Evolutionary conservation across 2,113 vertebrate species (phyloP).

Genomic region (Dasypus novemcinctus): DNA sequence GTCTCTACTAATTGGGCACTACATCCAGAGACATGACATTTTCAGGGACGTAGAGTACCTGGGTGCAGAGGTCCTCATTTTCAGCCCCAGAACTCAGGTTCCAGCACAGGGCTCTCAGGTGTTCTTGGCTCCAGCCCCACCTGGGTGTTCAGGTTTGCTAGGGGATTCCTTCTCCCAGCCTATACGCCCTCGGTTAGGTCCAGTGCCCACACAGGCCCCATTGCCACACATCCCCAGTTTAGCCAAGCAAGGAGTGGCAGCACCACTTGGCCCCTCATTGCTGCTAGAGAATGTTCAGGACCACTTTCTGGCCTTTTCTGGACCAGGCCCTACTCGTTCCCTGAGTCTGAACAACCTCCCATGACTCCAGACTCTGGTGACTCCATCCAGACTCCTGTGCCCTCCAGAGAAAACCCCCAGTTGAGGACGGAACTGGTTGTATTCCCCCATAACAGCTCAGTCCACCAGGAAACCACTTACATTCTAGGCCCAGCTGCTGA

Average conservation of each 20-base stretch:
- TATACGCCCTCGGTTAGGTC: not conserved
- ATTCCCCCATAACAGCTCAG: not conserved
- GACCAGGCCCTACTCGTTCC: not conserved
- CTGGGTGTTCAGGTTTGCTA: not conserved
- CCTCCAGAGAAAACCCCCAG: not conserved
- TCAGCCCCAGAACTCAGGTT: not conserved
- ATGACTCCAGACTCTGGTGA: not conserved
- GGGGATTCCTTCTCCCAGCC: not conserved
- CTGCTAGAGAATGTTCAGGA: not conserved
- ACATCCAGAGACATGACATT: not conserved
- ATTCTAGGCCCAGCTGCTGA: too few relatives aligned
- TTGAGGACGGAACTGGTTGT: not conserved
- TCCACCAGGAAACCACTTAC: too few relatives aligned
- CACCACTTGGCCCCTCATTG: not conserved
- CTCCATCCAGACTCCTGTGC: too few relatives aligned
- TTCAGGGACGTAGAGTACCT: slow-evolving; percentile 24
- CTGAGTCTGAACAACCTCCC: not conserved
- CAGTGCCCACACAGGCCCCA: not conserved
- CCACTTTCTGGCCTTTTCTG: too few relatives aligned
- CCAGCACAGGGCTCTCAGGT: too few relatives aligned
- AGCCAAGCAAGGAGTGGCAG: not conserved
- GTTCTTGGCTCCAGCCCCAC: too few relatives aligned
- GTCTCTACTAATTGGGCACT: not conserved
- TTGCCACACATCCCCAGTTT: not conserved
- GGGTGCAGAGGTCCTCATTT: not conserved